Conservation (phyloP, 53 echinoderm and acorn worm species). For the Crossaster papposus region DNA sequence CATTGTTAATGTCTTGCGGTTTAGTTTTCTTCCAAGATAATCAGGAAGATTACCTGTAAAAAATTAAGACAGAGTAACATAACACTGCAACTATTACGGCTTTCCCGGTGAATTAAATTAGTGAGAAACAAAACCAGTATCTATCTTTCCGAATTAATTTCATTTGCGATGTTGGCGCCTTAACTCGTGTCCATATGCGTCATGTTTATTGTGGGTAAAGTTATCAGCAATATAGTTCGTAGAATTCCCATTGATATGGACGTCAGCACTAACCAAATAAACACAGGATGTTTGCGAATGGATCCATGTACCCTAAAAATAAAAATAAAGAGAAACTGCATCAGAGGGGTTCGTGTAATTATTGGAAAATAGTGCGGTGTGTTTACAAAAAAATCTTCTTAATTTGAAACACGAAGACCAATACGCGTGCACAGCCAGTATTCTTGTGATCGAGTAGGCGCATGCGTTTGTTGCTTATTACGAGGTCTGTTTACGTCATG, state of each 20-base stretch:
- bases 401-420: background rate
- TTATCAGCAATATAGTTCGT: background rate
- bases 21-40: no score
- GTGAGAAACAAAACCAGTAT: background rate
- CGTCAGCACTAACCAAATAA: background rate
- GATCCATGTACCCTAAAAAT: background rate
- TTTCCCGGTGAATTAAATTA: background rate
- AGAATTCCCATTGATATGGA: background rate
- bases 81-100: background rate
- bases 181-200: background rate
- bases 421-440: background rate
- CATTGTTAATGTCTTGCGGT: no score
- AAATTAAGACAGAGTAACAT: no score
- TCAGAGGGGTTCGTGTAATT: background rate
- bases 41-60: no score
- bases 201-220: background rate
- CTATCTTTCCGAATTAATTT: background rate
- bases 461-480: background rate
- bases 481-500: constrained; percentile 34
- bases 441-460: background rate
- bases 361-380: background rate
- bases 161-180: background rate
- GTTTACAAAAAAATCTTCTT: background rate
- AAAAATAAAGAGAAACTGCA: background rate
- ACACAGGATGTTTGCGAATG: no score